phyloP scores from a whole-genome alignment of 2,888 invertebrate species.

The Ligdia adustata region DNA sequence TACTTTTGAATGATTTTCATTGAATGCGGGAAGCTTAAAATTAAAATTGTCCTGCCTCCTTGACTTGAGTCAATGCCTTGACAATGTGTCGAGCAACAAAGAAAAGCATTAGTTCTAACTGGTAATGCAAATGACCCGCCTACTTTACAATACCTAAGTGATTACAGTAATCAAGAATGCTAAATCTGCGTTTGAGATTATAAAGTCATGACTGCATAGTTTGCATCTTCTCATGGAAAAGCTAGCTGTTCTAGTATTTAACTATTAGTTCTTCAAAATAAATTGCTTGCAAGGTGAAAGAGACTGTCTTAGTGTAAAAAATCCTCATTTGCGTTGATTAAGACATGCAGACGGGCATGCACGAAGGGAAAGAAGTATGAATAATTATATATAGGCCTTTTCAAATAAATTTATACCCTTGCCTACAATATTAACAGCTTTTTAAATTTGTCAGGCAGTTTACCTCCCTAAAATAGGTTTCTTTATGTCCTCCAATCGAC shows the following conservation, averaged over 20 bases:
- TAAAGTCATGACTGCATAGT: background rate
- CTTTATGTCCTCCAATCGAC: slow-evolving; percentile 1
- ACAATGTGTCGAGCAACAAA: slow-evolving; percentile 70
- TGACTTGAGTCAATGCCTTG: slow-evolving; percentile 68
- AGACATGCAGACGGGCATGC: too few species aligned
- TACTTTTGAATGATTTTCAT: slow-evolving; percentile 9
- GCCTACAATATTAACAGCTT: background rate
- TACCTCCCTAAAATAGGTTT: background rate
- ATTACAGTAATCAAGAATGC: background rate
- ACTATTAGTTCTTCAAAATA: too few species aligned
- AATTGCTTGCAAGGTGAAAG: too few species aligned
- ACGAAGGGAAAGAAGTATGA: too few species aligned
- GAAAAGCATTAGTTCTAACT: slow-evolving; percentile 58
- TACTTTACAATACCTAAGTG: slow-evolving; percentile 39
- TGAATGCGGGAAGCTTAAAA: slow-evolving; percentile 51
- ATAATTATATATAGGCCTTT: too few species aligned
- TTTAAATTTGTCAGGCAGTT: background rate
- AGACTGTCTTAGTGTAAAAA: too few species aligned
- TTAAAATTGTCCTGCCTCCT: slow-evolving; percentile 51
- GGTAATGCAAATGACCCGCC: slow-evolving; percentile 67
- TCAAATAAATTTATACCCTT: too few species aligned
- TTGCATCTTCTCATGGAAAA: background rate
- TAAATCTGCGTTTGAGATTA: background rate
- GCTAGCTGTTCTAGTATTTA: too few species aligned
- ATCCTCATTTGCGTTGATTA: too few species aligned